Base-by-base conservation (phyloP, 2,888 invertebrate species). In the Notocelia uddmanniana region DNA sequence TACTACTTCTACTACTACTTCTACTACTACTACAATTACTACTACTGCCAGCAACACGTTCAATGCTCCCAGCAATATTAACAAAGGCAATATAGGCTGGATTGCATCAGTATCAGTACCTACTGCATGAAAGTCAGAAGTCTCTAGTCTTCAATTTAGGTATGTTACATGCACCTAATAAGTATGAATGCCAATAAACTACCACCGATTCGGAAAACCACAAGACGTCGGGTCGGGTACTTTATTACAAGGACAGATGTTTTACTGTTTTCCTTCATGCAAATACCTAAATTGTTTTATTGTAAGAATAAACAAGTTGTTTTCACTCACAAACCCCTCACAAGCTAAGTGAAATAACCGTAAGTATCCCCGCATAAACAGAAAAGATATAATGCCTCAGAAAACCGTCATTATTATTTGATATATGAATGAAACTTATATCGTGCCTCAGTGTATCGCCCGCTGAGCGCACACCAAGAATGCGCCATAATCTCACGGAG, bases 401-500 rank as follows among this genome's bases (percentile, higher is more conserved):
- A 59, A 67, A 54, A 62, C 68, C 60, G 67, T 57, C 68, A 62
- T 72, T 68, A 62, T 72, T 72, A 50, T 50, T 37, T 72, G 72
- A 68, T 68, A 68, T 62, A 72, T 72, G 67, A 68, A 72, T 60
- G 55, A 68, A 72, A 55, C 45, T 66, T 72, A 67, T 60, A 62
- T 68, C 48, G 68, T 69, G 72, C 72, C 80, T 79, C 81, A 80
- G 84, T 82, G 83, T 84, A 80, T 76, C 84, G 73, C 84, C 82
- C 77, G 79, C 80, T 76, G 78, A 77, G 79, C 78, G 74, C 60
- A 77, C 81, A 80, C 79, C 85, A 84, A 87, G 87, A 86, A 84
- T 83, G 83, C 83, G 80, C 83, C 83, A 81, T 91, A 89, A 91
- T 89, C 89, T 89, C 88, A 83, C 81, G 81, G 88, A 86, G 83